Base-by-base conservation (phyloP, 2,888 invertebrate genomes). In the Heterodera filipjevi region DNA sequence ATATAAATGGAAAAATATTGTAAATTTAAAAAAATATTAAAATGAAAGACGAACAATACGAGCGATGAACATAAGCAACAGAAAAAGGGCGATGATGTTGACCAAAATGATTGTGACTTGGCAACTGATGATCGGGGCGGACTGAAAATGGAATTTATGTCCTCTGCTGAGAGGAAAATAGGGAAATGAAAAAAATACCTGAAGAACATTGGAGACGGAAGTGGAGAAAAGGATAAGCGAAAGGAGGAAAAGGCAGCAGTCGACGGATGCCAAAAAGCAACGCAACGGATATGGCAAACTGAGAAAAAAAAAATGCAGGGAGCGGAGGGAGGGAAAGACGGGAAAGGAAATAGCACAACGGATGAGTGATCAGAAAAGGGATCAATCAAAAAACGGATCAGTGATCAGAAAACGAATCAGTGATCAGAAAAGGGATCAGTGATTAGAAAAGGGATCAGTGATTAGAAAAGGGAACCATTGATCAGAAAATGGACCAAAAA, bases 231-330 rank as follows among this genome's bases (percentile, higher is more conserved):
- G 53, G 12, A 86, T 85, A 49, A 88, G 82, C 16, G 88, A 80
- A 10, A 88, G 79, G 70, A 87, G 81, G 74, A 88, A 88, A 19
- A 87, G 77, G 33, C 84, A 80, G 78, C 85, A 88, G 77, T 87
- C 87, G 72, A 84, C 81, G 30, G 86, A 83, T 71, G 85, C 86
- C 77, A 85, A 77, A 64, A 85, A 81, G 53, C 86, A 86, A 5
- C 88, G 84, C 78, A 86, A 84, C 2, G 88, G 84, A 77, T 88
- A 89, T 22, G 87, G 87, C 66, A 89, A 84, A 22, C 87, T 86
- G 76, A 85, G 86, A 22, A 74, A 77, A 49, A 59, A 53, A 10
- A 12, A 12, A 12, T 12, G 2, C 6, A 39, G 12, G 6, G 0
- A 12, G 39, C 6, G 39, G 39, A 39, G 39, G 2, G 39, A 1